These are phyloP conservation scores for Cyphotilapia sp. DNA, from an alignment of 2,113 vertebrate genomes.

Conservation along the genomic window DNA sequence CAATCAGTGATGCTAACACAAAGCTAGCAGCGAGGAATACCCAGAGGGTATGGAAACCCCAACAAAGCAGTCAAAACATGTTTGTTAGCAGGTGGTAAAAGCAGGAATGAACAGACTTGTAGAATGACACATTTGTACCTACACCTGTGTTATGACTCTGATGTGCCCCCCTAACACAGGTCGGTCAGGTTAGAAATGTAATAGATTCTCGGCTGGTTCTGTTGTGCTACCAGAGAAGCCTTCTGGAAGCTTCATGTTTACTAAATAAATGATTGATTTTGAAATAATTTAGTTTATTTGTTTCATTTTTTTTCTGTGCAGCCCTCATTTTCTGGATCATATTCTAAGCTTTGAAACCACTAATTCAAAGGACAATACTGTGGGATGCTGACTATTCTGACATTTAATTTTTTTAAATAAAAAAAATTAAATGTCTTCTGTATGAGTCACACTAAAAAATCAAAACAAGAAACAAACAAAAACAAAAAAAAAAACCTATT, in stretches of 20 bases:
- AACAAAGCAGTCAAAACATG: not conserved
- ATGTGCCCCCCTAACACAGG: not conserved
- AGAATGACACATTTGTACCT: not conserved
- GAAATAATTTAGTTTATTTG: not conserved
- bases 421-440: not conserved
- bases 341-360: not conserved
- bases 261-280: not conserved
- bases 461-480: not conserved
- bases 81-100: not conserved
- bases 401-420: not conserved
- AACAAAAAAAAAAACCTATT: fast-evolving
- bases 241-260: not conserved
- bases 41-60: not conserved
- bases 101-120: not conserved
- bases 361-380: not conserved
- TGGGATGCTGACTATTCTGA: not conserved
- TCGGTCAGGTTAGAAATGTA: not conserved
- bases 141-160: not conserved
- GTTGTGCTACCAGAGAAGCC: not conserved
- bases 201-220: not conserved
- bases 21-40: not conserved
- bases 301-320: not conserved
- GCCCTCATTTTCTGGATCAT: not conserved
- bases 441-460: not conserved
- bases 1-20: not conserved